phyloP scores from a whole-genome alignment of 2,888 invertebrate genomes.

The Lochmaea crataegi region DNA sequence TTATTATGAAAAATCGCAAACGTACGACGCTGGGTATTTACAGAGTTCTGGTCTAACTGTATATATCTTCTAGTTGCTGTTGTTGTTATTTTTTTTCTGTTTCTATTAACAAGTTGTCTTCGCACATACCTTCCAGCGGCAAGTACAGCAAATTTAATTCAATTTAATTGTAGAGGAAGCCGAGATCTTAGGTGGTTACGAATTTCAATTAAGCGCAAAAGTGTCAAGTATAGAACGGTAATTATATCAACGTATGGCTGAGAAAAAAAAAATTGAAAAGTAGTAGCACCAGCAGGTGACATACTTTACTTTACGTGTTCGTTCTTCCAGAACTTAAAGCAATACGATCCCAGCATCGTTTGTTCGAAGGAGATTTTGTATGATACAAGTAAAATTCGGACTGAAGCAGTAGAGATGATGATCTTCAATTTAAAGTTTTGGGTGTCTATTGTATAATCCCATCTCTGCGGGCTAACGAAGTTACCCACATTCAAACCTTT shows the following conservation, averaged over 20 bases:
- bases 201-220: conserved; percentile 15
- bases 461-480: too few species aligned
- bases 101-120: conserved; percentile 7
- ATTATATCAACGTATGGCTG: background rate
- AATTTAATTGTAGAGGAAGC: conserved; percentile 16
- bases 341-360: too few species aligned
- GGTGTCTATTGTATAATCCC: too few species aligned
- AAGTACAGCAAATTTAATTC: conserved; percentile 15
- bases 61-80: background rate
- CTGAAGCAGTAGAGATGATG: too few species aligned
- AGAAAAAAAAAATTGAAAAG: too few species aligned
- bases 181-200: conserved; percentile 3
- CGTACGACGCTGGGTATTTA: background rate
- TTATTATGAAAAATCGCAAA: background rate
- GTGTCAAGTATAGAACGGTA: background rate
- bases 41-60: background rate
- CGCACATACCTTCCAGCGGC: conserved; percentile 7
- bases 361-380: too few species aligned
- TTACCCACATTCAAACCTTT: too few species aligned
- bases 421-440: too few species aligned
- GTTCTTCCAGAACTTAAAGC: too few species aligned
- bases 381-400: too few species aligned
- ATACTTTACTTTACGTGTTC: too few species aligned
- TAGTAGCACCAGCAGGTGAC: too few species aligned
- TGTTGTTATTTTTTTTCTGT: background rate